Evolutionary conservation across 2,888 invertebrate genomes (phyloP).

Genomic region (Caenorhabditis becei): DNA sequence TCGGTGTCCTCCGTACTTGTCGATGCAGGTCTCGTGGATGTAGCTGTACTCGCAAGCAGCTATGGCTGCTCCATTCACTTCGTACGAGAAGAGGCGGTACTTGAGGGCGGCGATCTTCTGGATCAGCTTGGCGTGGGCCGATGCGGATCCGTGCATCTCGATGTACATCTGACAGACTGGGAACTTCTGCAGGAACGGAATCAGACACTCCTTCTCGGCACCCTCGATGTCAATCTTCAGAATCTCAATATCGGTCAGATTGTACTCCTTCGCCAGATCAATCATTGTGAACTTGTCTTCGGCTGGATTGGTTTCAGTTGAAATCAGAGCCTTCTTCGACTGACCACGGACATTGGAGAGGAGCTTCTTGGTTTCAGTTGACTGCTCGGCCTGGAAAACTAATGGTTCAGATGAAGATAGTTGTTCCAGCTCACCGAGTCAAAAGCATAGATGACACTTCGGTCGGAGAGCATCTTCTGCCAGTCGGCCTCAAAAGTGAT

Average conservation of each 20-base stretch:
- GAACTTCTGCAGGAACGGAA: constrained; percentile 52
- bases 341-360: constrained; percentile 37
- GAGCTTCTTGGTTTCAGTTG: not conserved
- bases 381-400: constrained; percentile 36
- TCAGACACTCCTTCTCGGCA: constrained; percentile 40
- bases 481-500: constrained; percentile 48
- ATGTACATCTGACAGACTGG: constrained; percentile 60
- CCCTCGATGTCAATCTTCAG: constrained; percentile 62
- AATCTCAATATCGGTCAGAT: constrained; percentile 33
- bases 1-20: constrained; percentile 45
- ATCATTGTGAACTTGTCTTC: constrained; percentile 15
- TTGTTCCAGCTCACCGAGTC: constrained; percentile 29
- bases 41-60: constrained; percentile 68
- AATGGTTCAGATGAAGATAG: not conserved
- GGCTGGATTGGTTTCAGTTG: not conserved
- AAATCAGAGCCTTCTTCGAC: constrained; percentile 26
- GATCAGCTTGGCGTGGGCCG: constrained; percentile 44
- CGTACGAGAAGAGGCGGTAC: constrained; percentile 64
- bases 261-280: constrained; percentile 22
- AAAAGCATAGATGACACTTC: constrained; percentile 37
- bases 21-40: constrained; percentile 58
- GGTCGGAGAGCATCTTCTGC: constrained; percentile 30
- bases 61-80: constrained; percentile 64
- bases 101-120: constrained; percentile 46
- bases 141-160: constrained; percentile 63